Evolutionary conservation across 2,113 vertebrate genomes (phyloP), one percentile per base, ranked within the genome.

Genomic region (Odocoileus hemionus): DNA sequence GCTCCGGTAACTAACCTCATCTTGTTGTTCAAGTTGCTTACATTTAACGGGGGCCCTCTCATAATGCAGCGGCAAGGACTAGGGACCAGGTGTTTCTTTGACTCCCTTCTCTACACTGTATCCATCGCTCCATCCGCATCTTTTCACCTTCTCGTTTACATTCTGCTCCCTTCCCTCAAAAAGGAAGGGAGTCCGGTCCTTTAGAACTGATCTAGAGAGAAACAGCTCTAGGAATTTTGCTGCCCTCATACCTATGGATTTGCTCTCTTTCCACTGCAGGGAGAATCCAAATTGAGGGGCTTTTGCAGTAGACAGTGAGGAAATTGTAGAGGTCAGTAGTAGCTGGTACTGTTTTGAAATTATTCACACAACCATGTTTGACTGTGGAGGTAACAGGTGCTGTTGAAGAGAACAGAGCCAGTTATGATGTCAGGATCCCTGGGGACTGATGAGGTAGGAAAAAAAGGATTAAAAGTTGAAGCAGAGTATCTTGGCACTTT

Each of bases 341-440:
- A 82, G 67, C 47, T 96, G 84, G 52, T 88, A 78, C 52, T 94
- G 45, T 87, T 96, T 96, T 87, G 92, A 94, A 96, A 96, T 88
- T 91, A 94, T 80, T 95, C 74, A 50, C 47, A 88, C 52, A 60
- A 60, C 23, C 6, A 10, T 25, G 36, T 94, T 92, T 96, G 87
- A 33, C 50, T 26, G 9, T 97, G 43, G 84, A 89, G 83, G 83
- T 94, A 95, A 92, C 86, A 95, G 80, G 70, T 93, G 15, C 70
- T 97, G 13, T 91, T 88, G 97, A 96, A 86, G 47, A 95, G 94
- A 96, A 93, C 64, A 57, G 36, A 87, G 36, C 58, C 86, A 78
- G 15, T 95, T 96, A 54, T 47, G 43, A 94, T 80, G n/a, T 90
- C 76, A 94, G 94, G 60, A 60, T 64, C 57, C 67, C 57, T 87